phyloP scores from a whole-genome alignment of 2,797 vertebrate species.

The Pelochelys cantorii region DNA sequence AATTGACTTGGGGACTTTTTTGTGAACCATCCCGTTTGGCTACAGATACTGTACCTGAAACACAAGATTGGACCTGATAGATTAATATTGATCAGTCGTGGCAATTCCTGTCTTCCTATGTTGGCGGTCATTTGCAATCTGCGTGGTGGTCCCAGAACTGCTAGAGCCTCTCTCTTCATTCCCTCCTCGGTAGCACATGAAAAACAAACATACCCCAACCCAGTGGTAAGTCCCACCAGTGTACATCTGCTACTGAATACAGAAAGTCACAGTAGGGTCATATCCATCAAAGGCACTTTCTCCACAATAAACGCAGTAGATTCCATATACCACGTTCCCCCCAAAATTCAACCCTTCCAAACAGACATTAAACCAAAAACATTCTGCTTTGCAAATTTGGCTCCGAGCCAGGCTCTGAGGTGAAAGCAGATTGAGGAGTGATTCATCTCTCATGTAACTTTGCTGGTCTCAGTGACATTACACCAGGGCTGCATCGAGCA shows the following conservation, averaged over 20 bases:
- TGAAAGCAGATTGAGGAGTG: not conserved
- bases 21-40: not conserved
- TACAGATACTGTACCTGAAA: too few relatives aligned
- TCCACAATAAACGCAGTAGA: not conserved
- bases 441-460: not conserved
- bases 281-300: not conserved
- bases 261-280: not conserved
- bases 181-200: not conserved
- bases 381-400: not conserved
- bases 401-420: not conserved
- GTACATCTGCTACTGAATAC: not conserved
- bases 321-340: not conserved
- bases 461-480: not conserved
- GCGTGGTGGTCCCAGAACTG: not conserved
- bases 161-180: not conserved
- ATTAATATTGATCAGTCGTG: not conserved
- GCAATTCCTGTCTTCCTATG: not conserved
- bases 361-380: slow-evolving; percentile 4
- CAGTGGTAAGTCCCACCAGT: not conserved
- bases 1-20: not conserved
- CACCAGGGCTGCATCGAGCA: not conserved
- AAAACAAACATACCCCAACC: not conserved
- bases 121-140: not conserved
- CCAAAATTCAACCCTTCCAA: not conserved
- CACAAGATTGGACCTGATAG: not conserved